Evolutionary conservation across 2,113 vertebrate genomes (phyloP).

Genomic region (Carlito syrichta): DNA sequence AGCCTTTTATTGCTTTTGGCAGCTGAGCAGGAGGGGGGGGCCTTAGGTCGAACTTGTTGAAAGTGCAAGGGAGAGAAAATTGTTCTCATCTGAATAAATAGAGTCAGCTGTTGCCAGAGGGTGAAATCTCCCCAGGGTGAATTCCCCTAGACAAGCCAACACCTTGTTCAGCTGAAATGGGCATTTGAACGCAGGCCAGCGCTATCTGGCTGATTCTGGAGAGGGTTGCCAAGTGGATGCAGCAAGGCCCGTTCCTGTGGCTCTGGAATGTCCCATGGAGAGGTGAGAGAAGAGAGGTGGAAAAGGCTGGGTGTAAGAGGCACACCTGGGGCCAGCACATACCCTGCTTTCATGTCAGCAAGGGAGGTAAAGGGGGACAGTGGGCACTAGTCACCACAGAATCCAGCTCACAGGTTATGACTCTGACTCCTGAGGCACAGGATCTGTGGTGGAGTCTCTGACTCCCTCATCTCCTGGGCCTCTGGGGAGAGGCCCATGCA

Average conservation of each 20-base stretch:
- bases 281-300: not conserved
- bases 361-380: not conserved
- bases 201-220: not conserved
- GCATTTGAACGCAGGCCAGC: not conserved
- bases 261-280: not conserved
- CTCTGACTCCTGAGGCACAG: not conserved
- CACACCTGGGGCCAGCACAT: not conserved
- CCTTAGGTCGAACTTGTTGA: slow-evolving; percentile 70
- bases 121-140: slow-evolving; percentile 49
- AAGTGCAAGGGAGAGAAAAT: slow-evolving; percentile 78
- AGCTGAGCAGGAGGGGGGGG: not conserved
- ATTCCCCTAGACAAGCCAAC: not conserved
- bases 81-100: slow-evolving; percentile 83
- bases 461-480: too few species aligned
- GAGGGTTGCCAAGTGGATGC: not conserved
- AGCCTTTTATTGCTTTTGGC: slow-evolving; percentile 78
- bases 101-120: slow-evolving; percentile 60
- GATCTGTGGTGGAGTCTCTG: not conserved
- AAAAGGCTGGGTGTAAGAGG: not conserved
- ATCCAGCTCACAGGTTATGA: not conserved
- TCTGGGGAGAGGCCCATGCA: not conserved
- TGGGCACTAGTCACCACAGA: not conserved
- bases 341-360: not conserved
- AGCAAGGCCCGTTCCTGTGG: not conserved
- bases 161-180: not conserved